phyloP scores from a whole-genome alignment of 2,888 invertebrate genomes.

The Hetaerina titia region DNA sequence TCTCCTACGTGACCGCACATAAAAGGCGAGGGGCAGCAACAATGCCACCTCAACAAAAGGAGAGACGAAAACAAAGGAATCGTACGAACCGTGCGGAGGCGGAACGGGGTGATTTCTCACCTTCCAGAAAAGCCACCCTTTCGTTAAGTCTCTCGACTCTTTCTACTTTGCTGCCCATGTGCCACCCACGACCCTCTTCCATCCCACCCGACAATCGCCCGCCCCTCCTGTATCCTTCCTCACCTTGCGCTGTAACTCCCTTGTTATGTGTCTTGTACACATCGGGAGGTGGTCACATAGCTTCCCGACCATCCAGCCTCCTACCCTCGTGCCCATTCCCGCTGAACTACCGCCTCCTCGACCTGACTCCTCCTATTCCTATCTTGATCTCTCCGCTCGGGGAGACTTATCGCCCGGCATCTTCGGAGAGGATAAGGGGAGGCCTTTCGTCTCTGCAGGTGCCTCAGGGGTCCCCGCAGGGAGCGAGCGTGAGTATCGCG shows the following conservation, averaged over 20 bases:
- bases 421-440: neutral
- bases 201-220: neutral
- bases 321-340: neutral
- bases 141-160: neutral
- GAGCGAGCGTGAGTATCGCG: neutral
- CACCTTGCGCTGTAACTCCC: neutral
- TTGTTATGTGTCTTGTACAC: conserved; percentile 18
- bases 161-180: neutral
- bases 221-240: neutral
- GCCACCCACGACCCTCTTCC: neutral
- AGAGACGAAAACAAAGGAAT: conserved; percentile 15
- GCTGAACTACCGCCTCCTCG: neutral
- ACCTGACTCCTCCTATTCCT: neutral
- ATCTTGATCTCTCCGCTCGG: neutral
- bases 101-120: neutral
- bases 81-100: neutral
- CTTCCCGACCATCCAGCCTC: neutral
- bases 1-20: neutral
- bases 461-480: neutral
- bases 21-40: neutral
- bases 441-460: neutral
- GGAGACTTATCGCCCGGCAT: conserved; percentile 7
- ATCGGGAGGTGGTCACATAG: neutral
- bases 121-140: neutral
- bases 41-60: neutral